A percentile compares a stretch with the other conserved stretches of the same genome.
phyloP scores from a whole-genome alignment of 2,113 vertebrate genomes.

The Mobula hypostoma region DNA sequence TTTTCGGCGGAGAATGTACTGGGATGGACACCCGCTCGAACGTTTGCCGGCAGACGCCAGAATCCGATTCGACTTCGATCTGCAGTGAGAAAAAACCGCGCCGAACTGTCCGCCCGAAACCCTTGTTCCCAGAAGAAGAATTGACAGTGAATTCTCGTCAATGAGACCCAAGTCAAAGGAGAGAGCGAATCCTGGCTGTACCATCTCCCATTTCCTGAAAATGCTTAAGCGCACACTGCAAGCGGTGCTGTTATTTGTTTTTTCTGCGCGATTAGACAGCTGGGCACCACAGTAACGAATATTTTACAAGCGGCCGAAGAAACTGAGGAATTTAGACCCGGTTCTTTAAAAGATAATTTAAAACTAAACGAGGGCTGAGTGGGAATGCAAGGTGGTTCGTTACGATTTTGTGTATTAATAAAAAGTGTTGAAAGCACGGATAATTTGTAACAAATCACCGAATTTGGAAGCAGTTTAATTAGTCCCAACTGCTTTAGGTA shows the following conservation, averaged over 20 bases:
- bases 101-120: not conserved
- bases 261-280: not conserved
- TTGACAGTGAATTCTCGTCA: conserved; percentile 5
- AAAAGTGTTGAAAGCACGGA: not conserved
- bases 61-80: not conserved
- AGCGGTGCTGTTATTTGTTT: not conserved
- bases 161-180: not conserved
- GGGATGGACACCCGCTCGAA: not conserved
- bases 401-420: not conserved
- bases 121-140: not conserved
- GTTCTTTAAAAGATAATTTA: not conserved
- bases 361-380: not conserved
- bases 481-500: not conserved
- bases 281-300: not conserved
- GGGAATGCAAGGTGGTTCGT: not conserved
- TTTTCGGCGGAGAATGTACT: not conserved
- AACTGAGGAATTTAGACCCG: not conserved
- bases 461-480: not conserved
- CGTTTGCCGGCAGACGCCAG: not conserved
- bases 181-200: not conserved
- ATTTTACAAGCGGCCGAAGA: not conserved
- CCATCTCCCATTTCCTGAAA: not conserved
- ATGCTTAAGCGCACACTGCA: not conserved
- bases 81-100: not conserved
- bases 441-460: not conserved